Evolutionary conservation across 2,888 invertebrate species (phyloP).

Genomic region (Stictocephala bisonia): DNA sequence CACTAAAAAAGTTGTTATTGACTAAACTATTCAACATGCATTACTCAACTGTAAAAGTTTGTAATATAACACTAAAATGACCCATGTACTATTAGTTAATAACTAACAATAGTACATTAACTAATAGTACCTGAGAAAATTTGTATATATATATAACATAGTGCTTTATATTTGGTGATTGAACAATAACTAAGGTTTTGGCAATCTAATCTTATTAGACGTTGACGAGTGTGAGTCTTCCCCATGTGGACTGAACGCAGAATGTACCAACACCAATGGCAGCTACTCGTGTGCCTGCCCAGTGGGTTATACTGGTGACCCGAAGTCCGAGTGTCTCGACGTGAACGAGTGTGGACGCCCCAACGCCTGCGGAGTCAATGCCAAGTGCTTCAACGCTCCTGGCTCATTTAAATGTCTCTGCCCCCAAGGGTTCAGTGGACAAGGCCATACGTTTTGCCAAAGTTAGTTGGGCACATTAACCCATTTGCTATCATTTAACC

Average conservation of each 20-base stretch:
- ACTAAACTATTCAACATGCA: too few relatives aligned
- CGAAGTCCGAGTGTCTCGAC: conserved; percentile 74
- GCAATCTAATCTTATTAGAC: conserved; percentile 67
- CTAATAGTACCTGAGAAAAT: neutral
- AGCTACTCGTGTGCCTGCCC: conserved; percentile 81
- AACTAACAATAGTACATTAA: too few relatives aligned
- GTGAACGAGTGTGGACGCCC: conserved; percentile 78
- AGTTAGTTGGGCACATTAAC: conserved; percentile 70
- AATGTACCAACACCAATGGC: conserved; percentile 81
- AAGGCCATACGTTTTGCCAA: conserved; percentile 80
- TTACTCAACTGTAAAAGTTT: too few relatives aligned
- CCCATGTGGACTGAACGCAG: conserved; percentile 77
- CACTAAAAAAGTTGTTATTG: too few relatives aligned
- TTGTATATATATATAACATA: neutral
- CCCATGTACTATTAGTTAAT: too few relatives aligned
- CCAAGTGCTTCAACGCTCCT: conserved; percentile 84
- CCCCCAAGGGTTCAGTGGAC: conserved; percentile 79
- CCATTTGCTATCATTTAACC: conserved; percentile 17
- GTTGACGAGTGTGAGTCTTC: conserved; percentile 76
- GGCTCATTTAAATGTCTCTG: conserved; percentile 83
- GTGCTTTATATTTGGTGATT: conserved; percentile 2
- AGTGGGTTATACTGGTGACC: conserved; percentile 72
- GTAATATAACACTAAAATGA: too few relatives aligned
- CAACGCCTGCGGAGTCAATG: conserved; percentile 78
- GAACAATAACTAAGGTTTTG: conserved; percentile 36